A percentile compares a stretch with the other conserved stretches of the same genome.
Conservation (phyloP, 2,888 invertebrate species). For the Ennomos quercinarius region DNA sequence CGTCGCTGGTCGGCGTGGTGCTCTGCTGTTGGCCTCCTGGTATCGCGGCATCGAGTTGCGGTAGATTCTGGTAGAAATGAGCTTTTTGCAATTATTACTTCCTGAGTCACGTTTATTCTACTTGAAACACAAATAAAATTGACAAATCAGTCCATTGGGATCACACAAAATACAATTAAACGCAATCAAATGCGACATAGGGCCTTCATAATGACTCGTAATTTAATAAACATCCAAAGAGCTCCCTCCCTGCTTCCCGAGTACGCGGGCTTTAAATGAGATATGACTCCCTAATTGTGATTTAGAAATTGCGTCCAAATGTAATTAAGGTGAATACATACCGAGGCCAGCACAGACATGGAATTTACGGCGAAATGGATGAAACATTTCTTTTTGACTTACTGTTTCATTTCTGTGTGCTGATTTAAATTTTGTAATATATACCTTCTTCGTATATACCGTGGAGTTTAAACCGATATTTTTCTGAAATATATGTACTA, state of each 20-base stretch:
- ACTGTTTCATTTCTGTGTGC: too few relatives aligned
- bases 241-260: conserved; percentile 20
- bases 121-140: background rate
- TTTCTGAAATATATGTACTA: too few relatives aligned
- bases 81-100: too few relatives aligned
- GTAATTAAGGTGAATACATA: conserved; percentile 31
- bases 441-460: too few relatives aligned
- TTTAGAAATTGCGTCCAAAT: conserved; percentile 31
- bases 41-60: too few relatives aligned
- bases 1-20: too few relatives aligned
- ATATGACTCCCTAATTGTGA: conserved; percentile 34
- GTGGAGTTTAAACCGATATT: too few relatives aligned
- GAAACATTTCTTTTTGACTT: too few relatives aligned
- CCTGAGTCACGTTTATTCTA: too few relatives aligned
- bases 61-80: too few relatives aligned
- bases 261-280: conserved; percentile 17
- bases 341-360: background rate
- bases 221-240: conserved; percentile 32
- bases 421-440: too few relatives aligned
- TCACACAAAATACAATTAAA: conserved; percentile 25
- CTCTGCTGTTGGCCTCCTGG: too few relatives aligned
- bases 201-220: conserved; percentile 25
- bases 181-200: conserved; percentile 27
- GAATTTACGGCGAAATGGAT: background rate
- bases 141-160: conserved; percentile 11